phyloP scores from a whole-genome alignment of 2,888 invertebrate species.

The Amphipoea oculea region DNA sequence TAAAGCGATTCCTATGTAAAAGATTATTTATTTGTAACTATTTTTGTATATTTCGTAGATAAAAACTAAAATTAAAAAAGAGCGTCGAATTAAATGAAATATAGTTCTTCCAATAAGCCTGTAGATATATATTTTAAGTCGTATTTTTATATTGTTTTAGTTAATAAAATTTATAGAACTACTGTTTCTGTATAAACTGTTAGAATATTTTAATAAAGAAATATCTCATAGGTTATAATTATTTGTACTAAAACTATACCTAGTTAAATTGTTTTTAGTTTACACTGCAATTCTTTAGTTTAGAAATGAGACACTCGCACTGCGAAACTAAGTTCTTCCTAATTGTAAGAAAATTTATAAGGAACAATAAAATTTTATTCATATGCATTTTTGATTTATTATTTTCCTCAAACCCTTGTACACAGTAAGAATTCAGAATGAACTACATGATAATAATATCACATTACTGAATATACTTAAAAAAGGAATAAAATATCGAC shows the following conservation, averaged over 20 bases:
- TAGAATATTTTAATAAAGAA: slow-evolving; percentile 80
- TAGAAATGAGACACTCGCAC: slow-evolving; percentile 82
- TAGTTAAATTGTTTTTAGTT: slow-evolving; percentile 81
- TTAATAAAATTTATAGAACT: slow-evolving; percentile 70
- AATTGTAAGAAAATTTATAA: slow-evolving; percentile 89
- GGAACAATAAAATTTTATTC: slow-evolving; percentile 86
- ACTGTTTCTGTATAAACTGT: slow-evolving; percentile 87
- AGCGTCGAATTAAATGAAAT: slow-evolving; percentile 73
- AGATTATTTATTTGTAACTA: slow-evolving; percentile 89
- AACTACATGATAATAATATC: slow-evolving; percentile 11
- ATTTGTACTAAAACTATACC: slow-evolving; percentile 84
- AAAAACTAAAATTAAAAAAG: slow-evolving; percentile 76
- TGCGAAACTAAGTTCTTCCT: slow-evolving; percentile 87
- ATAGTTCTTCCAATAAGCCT: slow-evolving; percentile 85
- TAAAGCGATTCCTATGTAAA: slow-evolving; percentile 83
- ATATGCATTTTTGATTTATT: slow-evolving; percentile 79
- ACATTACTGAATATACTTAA: background rate
- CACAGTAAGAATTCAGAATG: background rate
- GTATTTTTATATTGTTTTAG: slow-evolving; percentile 76
- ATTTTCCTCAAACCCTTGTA: slow-evolving; percentile 47
- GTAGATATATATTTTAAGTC: slow-evolving; percentile 85
- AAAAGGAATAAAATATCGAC: background rate
- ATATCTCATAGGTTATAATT: slow-evolving; percentile 85
- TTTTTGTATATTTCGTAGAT: slow-evolving; percentile 86
- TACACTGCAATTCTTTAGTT: slow-evolving; percentile 81